Base-by-base conservation (phyloP, 2,888 invertebrate species). In the Pandemis cinnamomeana region DNA sequence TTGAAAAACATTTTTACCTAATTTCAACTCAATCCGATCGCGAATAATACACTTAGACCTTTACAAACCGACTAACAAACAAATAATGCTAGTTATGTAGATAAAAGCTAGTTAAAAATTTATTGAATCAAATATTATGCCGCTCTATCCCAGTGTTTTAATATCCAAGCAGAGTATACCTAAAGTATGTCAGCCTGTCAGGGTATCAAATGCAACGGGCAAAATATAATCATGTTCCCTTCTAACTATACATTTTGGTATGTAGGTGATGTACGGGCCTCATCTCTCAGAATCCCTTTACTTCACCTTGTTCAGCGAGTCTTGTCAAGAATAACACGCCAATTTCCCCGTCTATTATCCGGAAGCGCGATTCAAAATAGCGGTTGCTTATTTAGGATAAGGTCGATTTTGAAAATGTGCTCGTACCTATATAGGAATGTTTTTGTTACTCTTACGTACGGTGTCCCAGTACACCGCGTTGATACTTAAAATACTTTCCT, bases 351-450 rank as follows among this genome's bases (percentile, higher is more conserved):
- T 64, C 48, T 46, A 8, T 13, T n/a, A 61, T 41, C 61, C n/a
- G n/a, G 10, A 64, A 13, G 48, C 27, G 4, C 13, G 13, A 46
- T 46, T 15, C 27, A 27, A 64, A 46, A 48, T 36, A 48, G 27
- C n/a, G 48, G 64, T 46, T 64, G 64, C 27, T 64, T 13, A 27
- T 48, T 64, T 64, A 48, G 64, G 64, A 27, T 27, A 64, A 27
- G 11, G 64, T 42, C 11, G 27, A 7, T 46, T 64, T 64, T 64
- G 46, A 63, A 48, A 27, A 27, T 27, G 7, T 13, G 58, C 8
- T 58, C 11, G 1, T 7, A 20, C 3, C 0, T 11, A 36, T 58
- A 20, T 10, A 58, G 27, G 27, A 11, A 58, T 27, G 11, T 58
- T 58, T 20, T 58, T 4, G 58, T 11, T 58, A 55, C 11, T 5